Percentiles rank a stretch among this genome's conserved stretches.
Evolutionary conservation across 2,113 vertebrate species (phyloP).

Genomic region (Tachysurus vachellii): DNA sequence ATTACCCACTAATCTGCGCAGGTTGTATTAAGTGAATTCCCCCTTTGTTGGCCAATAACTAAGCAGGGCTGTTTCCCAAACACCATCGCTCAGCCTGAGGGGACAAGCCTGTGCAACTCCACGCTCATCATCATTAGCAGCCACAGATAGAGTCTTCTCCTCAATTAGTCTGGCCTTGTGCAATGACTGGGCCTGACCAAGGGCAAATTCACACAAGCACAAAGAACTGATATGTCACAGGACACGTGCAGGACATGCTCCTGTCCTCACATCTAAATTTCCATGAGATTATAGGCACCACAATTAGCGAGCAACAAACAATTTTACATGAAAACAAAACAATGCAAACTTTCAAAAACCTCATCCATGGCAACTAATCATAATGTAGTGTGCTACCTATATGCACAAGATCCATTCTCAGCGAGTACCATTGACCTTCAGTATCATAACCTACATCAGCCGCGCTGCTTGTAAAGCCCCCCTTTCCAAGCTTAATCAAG

Average conservation of each 20-base stretch:
- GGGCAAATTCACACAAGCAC: conserved; percentile 31
- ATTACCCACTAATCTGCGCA: conserved; percentile 80
- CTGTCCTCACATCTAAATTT: background rate
- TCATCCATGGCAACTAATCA: background rate
- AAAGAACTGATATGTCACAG: background rate
- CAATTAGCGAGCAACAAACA: background rate
- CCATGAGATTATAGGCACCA: background rate
- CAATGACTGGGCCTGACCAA: conserved; percentile 54
- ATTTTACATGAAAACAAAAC: background rate
- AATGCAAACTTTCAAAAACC: background rate
- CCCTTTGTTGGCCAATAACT: conserved; percentile 82
- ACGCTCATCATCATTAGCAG: conserved; percentile 77
- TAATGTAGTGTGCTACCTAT: background rate
- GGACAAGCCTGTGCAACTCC: conserved; percentile 67
- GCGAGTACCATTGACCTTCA: conserved; percentile 29
- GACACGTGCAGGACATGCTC: background rate
- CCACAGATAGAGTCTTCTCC: conserved; percentile 67
- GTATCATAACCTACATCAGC: conserved; percentile 7
- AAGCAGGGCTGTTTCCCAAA: conserved; percentile 75
- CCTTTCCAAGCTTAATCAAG: conserved; percentile 70
- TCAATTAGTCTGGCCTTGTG: conserved; percentile 71
- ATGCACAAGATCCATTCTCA: conserved; percentile 22
- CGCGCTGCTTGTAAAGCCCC: conserved; percentile 32
- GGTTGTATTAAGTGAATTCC: conserved; percentile 78
- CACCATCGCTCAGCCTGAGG: conserved; percentile 73